phyloP scores from a whole-genome alignment of 2,113 vertebrate species.

The Oryzias javanicus region DNA sequence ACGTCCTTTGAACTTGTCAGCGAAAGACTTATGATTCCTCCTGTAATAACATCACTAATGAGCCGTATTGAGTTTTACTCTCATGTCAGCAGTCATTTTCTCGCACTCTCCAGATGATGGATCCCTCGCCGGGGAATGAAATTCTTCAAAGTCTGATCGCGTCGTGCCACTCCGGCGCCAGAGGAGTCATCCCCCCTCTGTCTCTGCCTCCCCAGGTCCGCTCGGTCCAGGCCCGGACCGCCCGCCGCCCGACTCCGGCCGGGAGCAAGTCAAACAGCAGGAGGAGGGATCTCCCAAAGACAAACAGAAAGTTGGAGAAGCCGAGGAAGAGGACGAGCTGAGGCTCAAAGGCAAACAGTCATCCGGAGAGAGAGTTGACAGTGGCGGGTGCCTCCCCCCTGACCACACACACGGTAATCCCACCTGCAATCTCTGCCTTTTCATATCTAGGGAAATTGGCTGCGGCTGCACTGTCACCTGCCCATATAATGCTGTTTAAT shows the following conservation, averaged over 20 bases:
- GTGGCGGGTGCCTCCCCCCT: constrained; percentile 25
- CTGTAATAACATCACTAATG: constrained; percentile 60
- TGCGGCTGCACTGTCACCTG: constrained; percentile 58
- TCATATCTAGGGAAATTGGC: constrained; percentile 74
- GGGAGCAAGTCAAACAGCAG: constrained; percentile 10
- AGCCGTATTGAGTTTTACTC: constrained; percentile 65
- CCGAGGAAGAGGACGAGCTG: constrained; percentile 52
- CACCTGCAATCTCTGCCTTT: constrained; percentile 65
- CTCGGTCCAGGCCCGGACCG: constrained; percentile 11
- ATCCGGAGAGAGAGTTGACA: constrained; percentile 38
- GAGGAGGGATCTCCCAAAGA: constrained; percentile 40
- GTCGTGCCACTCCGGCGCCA: constrained; percentile 44
- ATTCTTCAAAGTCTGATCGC: constrained; percentile 58
- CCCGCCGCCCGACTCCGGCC: not conserved
- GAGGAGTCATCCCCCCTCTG: constrained; percentile 36
- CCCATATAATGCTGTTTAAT: constrained; percentile 66
- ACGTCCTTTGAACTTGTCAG: constrained; percentile 33
- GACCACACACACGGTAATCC: constrained; percentile 67
- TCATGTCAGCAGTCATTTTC: constrained; percentile 58
- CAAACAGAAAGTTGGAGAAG: constrained; percentile 48
- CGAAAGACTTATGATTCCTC: constrained; percentile 41
- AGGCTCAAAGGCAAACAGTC: constrained; percentile 58
- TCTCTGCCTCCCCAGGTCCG: constrained; percentile 2
- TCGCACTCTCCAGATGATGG: constrained; percentile 58
- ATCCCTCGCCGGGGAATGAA: constrained; percentile 56